phyloP scores from a whole-genome alignment of 2,113 vertebrate species.

The Bambusicola thoracicus region DNA sequence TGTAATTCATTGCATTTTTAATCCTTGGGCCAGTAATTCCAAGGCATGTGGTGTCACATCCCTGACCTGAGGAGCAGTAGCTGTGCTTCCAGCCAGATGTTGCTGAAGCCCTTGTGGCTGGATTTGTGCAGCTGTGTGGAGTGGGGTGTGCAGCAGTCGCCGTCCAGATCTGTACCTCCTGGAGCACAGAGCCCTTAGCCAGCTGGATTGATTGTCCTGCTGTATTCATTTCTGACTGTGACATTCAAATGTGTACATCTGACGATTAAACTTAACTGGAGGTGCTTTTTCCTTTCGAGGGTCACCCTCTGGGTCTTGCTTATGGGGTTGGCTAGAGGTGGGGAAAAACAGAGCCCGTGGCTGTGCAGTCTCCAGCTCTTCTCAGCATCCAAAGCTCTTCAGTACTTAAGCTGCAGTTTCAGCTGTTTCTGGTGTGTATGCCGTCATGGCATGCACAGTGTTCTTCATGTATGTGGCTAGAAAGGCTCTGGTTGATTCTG shows the following conservation, averaged over 20 bases:
- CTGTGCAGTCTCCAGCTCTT: neutral
- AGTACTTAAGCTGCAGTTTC: accelerated
- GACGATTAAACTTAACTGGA: neutral
- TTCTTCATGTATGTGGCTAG: neutral
- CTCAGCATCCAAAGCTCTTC: neutral
- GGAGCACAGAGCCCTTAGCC: neutral
- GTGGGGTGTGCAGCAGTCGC: neutral
- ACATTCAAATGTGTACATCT: neutral
- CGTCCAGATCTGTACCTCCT: no score
- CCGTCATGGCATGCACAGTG: accelerated
- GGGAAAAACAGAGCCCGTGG: neutral
- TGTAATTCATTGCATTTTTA: neutral
- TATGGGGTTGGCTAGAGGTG: neutral
- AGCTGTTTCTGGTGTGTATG: neutral
- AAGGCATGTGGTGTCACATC: neutral
- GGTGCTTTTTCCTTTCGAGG: neutral
- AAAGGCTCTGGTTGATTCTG: no score
- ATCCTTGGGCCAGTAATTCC: neutral
- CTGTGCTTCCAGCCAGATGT: neutral
- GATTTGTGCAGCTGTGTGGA: neutral
- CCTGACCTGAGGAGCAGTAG: neutral
- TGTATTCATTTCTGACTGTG: neutral
- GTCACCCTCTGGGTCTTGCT: neutral
- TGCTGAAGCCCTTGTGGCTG: neutral
- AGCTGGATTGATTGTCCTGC: neutral